These are phyloP conservation scores for Papilio xuthus DNA, from an alignment of 1,140 invertebrate genomes.

Conservation along the genomic window DNA sequence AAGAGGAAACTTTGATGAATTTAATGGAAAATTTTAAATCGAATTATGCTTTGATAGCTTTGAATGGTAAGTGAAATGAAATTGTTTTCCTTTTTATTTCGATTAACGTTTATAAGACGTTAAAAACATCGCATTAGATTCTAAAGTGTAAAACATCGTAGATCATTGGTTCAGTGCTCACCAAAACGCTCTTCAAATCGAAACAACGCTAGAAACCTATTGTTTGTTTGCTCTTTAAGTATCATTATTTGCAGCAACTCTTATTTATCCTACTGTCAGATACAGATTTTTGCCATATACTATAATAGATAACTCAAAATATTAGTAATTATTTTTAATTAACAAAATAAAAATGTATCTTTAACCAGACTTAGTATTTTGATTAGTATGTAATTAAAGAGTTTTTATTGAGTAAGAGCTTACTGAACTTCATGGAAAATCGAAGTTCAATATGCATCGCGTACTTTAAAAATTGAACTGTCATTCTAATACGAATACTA, in stretches of 20 bases:
- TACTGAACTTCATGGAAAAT: no score
- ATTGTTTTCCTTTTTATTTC: constrained; percentile 36
- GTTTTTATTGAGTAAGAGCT: no score
- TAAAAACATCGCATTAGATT: no score
- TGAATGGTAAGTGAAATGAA: constrained; percentile 70
- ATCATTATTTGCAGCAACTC: constrained; percentile 4
- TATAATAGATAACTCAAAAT: background rate
- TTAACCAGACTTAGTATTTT: no score
- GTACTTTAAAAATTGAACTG: background rate
- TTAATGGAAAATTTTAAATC: constrained; percentile 88
- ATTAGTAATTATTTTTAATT: background rate
- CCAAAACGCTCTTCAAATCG: background rate
- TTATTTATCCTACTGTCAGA: background rate
- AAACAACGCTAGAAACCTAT: background rate
- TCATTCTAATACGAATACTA: background rate
- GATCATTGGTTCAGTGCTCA: background rate
- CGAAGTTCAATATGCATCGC: background rate
- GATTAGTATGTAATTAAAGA: no score
- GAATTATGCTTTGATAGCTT: constrained; percentile 71
- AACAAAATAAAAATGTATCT: no score
- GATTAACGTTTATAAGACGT: background rate
- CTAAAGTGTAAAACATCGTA: background rate
- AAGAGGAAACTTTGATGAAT: constrained; percentile 86
- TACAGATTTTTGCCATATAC: background rate
- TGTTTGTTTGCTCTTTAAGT: constrained; percentile 6